Evolutionary conservation across 1,140 invertebrate species (phyloP), one percentile per base, ranked within the genome.

Genomic region (Thaumetopoea pityocampa): DNA sequence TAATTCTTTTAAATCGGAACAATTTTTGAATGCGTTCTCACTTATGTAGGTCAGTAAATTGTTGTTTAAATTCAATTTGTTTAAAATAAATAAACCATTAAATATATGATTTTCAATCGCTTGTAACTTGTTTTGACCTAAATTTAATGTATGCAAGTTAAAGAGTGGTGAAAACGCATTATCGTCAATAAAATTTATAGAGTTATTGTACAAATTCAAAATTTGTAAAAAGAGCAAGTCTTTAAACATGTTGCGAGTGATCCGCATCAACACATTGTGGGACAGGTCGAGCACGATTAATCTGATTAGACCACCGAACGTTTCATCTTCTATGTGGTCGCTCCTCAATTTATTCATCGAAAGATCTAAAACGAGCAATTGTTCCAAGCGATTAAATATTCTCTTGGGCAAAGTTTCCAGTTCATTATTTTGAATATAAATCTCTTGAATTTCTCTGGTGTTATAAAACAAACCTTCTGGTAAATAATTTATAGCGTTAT

Each of bases 221-320:
- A 94, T 91, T 83, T 96, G 93, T 49, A 96, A 76, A 40, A 92
- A 93, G 71, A 93, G 93, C 33, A 95, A 86, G 65, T 94, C 92
- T 60, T 91, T 90, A 69, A 96, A 95, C 53, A 89, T 90, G 34
- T 87, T 87, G n/a, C 87, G 79, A 8, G 90, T 87, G 17, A 93
- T 86, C 18, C 88, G 81, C 8, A 88, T 88, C 19, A 93, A 62
- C 23, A 86, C 84, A 63, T 93, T 93, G 59, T 90, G 87, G 16
- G 90, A 90, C 41, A 93, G 77, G 73, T 92, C 90, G 32, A 93
- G 74, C 29, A 91, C 87, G 37, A 92, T 88, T 53, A 93, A 85
- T 49, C 90, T 87, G 51, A 89, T 91, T 34, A 93, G 85, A 45
- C 91, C 91, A 29, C 88, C 83, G 61, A 93, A 92, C 49, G 89